Evolutionary conservation across 2,113 vertebrate genomes (phyloP).

Genomic region (Willisornis vidua): DNA sequence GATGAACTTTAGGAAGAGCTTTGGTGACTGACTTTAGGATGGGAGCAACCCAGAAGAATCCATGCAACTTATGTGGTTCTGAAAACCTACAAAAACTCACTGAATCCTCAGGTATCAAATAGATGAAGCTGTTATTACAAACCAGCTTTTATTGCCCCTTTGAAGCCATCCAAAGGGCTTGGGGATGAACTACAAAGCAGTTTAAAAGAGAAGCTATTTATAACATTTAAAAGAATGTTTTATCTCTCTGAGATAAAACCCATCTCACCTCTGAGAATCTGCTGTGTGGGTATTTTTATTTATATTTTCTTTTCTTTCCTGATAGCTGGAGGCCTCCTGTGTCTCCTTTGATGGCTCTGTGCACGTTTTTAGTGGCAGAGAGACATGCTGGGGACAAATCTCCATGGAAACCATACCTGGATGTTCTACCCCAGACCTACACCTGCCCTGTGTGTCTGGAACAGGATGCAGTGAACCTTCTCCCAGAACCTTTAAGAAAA

Average conservation of each 20-base stretch:
- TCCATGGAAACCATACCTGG: slow-evolving; percentile 88
- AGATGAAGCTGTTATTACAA: neutral
- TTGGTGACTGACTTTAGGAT: too few species aligned
- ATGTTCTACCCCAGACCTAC: slow-evolving; percentile 83
- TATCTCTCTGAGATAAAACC: neutral
- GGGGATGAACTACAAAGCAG: neutral
- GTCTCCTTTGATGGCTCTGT: slow-evolving; percentile 86
- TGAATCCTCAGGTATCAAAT: too few species aligned
- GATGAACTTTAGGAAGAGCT: neutral
- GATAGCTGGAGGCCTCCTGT: slow-evolving; percentile 76
- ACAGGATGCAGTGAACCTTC: slow-evolving; percentile 63
- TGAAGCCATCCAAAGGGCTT: neutral
- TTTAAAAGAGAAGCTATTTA: slow-evolving; percentile 3
- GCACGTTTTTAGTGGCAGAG: slow-evolving; percentile 89
- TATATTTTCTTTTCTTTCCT: neutral
- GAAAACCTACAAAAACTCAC: too few species aligned
- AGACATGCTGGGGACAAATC: slow-evolving; percentile 77
- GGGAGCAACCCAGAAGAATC: too few species aligned
- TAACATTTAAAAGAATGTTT: neutral
- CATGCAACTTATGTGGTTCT: too few species aligned
- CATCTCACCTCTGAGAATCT: neutral
- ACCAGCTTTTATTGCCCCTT: neutral
- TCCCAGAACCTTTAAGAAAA: slow-evolving; percentile 74
- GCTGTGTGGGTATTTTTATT: neutral
- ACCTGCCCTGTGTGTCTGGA: slow-evolving; percentile 84